Evolutionary conservation across 2,888 invertebrate species (phyloP).

Genomic region (Idaea aversata): DNA sequence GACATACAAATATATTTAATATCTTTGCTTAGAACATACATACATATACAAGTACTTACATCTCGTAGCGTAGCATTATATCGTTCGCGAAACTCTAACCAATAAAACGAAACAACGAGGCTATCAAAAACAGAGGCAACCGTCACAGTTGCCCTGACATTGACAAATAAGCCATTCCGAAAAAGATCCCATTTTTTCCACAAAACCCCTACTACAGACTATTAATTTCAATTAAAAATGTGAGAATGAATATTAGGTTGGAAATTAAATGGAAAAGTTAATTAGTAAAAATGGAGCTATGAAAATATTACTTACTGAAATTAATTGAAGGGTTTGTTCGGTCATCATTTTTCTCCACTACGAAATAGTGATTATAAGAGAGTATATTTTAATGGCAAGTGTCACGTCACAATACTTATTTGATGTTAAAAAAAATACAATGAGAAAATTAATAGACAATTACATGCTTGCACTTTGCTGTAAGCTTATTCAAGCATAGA

Average conservation of each 20-base stretch:
- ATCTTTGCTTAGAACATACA: neutral
- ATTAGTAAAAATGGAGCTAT: conserved; percentile 33
- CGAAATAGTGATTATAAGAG: neutral
- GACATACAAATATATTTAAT: no score
- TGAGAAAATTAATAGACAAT: no score
- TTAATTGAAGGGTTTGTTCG: conserved; percentile 17
- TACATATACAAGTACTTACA: neutral
- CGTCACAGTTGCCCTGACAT: conserved; percentile 63
- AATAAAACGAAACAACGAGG: conserved; percentile 66
- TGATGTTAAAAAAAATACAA: neutral
- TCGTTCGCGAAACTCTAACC: conserved; percentile 32
- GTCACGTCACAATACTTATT: neutral
- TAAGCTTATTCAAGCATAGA: neutral
- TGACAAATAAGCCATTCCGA: conserved; percentile 72
- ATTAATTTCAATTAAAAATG: conserved; percentile 43
- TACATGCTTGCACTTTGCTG: neutral
- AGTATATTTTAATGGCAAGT: neutral
- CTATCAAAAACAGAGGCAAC: conserved; percentile 67
- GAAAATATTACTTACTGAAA: conserved; percentile 24
- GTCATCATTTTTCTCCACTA: neutral
- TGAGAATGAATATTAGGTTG: conserved; percentile 21
- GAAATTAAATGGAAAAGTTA: conserved; percentile 23
- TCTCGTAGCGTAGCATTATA: neutral
- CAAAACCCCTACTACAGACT: conserved; percentile 54
- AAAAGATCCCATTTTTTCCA: conserved; percentile 61